Conservation (phyloP, 2,113 vertebrate species). For the Myocastor coypus region DNA sequence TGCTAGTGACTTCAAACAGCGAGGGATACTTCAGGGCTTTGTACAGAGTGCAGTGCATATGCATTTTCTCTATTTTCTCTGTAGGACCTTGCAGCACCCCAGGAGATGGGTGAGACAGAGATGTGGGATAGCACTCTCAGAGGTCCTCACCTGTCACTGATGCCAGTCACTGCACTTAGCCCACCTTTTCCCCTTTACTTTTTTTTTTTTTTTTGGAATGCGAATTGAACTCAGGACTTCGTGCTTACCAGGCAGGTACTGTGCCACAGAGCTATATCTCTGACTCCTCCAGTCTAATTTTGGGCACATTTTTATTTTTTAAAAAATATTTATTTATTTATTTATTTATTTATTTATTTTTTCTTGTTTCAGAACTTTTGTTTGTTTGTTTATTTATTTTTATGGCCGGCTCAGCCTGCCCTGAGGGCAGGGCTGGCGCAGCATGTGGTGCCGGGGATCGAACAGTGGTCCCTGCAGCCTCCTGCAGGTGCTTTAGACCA, state of each 20-base stretch:
- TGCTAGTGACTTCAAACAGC: neutral
- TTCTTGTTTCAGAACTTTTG: too few species aligned
- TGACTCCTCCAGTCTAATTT: slow-evolving; percentile 68
- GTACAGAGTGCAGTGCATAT: accelerated
- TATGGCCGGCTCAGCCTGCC: too few species aligned
- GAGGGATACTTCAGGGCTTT: neutral
- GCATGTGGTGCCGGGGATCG: too few species aligned
- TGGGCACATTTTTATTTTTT: slow-evolving; percentile 73
- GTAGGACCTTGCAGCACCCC: neutral
- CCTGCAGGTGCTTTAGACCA: too few species aligned
- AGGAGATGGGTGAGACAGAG: neutral
- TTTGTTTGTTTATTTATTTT: too few species aligned
- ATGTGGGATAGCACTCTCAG: neutral
- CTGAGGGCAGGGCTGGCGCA: too few species aligned
- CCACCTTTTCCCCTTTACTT: slow-evolving; percentile 52
- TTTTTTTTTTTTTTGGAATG: slow-evolving; percentile 38
- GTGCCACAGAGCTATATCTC: too few species aligned
- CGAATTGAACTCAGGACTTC: too few species aligned
- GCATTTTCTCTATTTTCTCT: neutral
- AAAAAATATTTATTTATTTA: too few species aligned
- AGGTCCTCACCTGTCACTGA: neutral
- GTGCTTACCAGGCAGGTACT: too few species aligned
- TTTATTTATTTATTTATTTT: too few species aligned
- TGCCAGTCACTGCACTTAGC: neutral
- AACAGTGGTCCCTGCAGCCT: too few species aligned